Evolutionary conservation across 1,140 invertebrate species (phyloP), one percentile per base, ranked within the genome.

Genomic region (Drosophila simulans): DNA sequence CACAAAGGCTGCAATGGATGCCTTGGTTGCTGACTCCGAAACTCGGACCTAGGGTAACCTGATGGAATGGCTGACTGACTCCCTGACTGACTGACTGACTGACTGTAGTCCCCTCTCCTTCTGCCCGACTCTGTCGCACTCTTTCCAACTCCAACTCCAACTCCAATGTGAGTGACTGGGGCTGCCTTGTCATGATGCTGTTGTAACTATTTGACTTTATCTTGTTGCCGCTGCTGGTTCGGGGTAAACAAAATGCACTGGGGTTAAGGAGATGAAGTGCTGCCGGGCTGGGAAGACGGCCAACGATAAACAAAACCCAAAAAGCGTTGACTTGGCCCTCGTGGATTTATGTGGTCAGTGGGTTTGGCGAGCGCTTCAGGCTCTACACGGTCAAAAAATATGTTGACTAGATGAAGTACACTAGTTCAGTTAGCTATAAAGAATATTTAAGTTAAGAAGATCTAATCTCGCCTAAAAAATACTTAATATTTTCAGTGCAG

Each of bases 131-230:
- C 31, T 60, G 34, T 56, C 58, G 56, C 51, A 39, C 35, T 27
- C 42, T 46, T 39, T 46, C 31, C 31, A 8, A 7, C 27, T 31
- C 37, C 43, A 1, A 25, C 42, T 46, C 27, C 42, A 35, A 31
- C 48, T 40, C 53, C 49, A 35, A 59, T 49, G 57, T 62, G 65
- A 74, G 53, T 72, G 62, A 51, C 80, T 68, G 66, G 70, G 68
- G 73, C 79, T 70, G 56, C 65, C 75, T 59, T 71, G 59, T 74
- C 70, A 72, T 88, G 82, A 88, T 86, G 80, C 59, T 69, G 74
- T 77, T 82, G 82, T 83, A 88, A 86, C 79, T 88, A 79, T 86
- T 86, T 86, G 82, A 86, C 83, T 86, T 86, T 83, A 88, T 86
- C 75, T 79, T 76, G 79, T 75, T 82, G 82, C 76, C 51, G 70